Base-by-base conservation (phyloP, 2,888 invertebrate species). In the Sinodicranocentrus sp. region DNA sequence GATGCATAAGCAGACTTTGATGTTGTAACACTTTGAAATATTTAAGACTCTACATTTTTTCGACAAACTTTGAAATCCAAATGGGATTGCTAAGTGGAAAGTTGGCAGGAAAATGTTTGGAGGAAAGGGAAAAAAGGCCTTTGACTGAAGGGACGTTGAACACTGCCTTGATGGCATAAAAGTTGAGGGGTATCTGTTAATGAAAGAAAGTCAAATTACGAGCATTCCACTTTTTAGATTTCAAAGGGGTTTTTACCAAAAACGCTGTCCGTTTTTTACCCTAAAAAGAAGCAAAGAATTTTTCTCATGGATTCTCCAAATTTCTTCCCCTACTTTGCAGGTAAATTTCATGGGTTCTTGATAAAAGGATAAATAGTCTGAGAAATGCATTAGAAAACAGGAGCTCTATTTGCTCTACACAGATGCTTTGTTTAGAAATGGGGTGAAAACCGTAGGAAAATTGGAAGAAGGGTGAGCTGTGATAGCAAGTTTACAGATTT, bases 11-110 rank as follows among this genome's bases (percentile, higher is more conserved):
- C 52, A 17, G 39, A 25, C 54, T 84, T 84, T 80, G 80, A 84
- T 85, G 73, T 78, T 79, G 25, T n/a, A 23, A 10, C 72, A 84
- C 82, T 85, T 84, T 87, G 80, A 87, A 87, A 87, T 87, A 87
- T 87, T 87, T 87, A 87, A 67, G 76, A 85, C 85, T 87, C 85
- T 85, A 73, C 82, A 76, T 79, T 82, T 79, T 61, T 48, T 67
- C 67, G 44, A 48, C 57, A 82, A 80, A 67, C 26, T 72, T 61
- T 44, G 52, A 33, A 59, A 57, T 19, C 57, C 43, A 72, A 39
- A 72, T 72, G 43, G 39, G 59, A 52, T 70, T 25, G 28, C 25
- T 17, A 8, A 52, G 52, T 17, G 65, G 28, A 52, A 52, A 52
- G 5, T 5, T 5, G 52, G 25, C 10, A 26, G 6, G 17, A 43